A percentile compares a stretch with the other conserved stretches of the same genome.
phyloP scores from a whole-genome alignment of 2,888 invertebrate species.

The Nymphalis urticae region DNA sequence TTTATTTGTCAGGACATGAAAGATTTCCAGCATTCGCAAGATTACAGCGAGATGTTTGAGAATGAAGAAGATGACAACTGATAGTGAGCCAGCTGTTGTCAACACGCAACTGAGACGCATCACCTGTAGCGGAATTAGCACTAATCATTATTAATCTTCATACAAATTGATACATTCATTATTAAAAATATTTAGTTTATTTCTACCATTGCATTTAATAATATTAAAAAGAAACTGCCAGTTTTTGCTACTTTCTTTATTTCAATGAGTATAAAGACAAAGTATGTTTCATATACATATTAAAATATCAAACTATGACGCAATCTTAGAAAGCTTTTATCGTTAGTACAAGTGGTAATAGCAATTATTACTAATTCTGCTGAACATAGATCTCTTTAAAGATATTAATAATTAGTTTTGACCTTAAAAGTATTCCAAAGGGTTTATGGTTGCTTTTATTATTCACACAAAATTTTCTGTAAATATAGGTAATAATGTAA shows the following conservation, averaged over 20 bases:
- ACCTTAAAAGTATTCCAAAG: too few relatives aligned
- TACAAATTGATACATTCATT: constrained; percentile 1
- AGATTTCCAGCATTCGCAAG: constrained; percentile 73
- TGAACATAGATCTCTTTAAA: not conserved
- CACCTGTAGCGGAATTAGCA: not conserved
- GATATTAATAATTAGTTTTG: too few relatives aligned
- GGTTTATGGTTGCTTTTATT: too few relatives aligned
- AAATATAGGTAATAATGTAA: not conserved
- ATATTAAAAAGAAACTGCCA: not conserved
- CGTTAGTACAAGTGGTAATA: not conserved
- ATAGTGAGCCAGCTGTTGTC: constrained; percentile 41
- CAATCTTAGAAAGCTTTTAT: not conserved
- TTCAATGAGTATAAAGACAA: not conserved
- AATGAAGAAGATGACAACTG: constrained; percentile 78
- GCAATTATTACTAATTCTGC: not conserved
- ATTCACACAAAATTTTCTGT: not conserved
- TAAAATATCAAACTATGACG: not conserved
- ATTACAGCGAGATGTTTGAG: constrained; percentile 79
- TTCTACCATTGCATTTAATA: not conserved
- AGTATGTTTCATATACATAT: not conserved
- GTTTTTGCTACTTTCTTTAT: too few relatives aligned
- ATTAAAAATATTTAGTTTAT: not conserved
- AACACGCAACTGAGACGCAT: not conserved
- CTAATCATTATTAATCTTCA: not conserved
- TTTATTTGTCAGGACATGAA: constrained; percentile 74